These are phyloP conservation scores for Sericinus montela DNA, from an alignment of 2,888 invertebrate genomes.

Conservation along the genomic window DNA sequence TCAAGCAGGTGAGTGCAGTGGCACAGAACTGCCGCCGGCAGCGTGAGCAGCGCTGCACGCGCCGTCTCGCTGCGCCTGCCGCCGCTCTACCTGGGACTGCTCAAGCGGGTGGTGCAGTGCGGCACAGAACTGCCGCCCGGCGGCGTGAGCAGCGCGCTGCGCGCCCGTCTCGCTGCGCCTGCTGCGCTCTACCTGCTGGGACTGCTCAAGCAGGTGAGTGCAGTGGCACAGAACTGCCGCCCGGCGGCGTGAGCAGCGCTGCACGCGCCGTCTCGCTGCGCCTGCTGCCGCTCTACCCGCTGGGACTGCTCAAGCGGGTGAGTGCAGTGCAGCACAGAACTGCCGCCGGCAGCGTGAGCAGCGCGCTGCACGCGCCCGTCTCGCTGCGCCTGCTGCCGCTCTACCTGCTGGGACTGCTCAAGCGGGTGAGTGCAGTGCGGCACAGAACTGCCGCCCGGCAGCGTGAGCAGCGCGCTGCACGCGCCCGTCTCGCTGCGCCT, in stretches of 20 bases:
- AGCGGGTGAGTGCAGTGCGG: constrained; percentile 81
- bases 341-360: constrained; percentile 32
- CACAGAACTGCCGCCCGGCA: too few relatives aligned
- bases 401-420: constrained; percentile 92
- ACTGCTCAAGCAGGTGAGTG: too few relatives aligned
- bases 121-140: too few relatives aligned
- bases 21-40: too few relatives aligned
- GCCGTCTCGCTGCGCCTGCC: neutral
- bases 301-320: too few relatives aligned
- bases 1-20: neutral
- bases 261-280: constrained; percentile 82
- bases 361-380: constrained; percentile 86
- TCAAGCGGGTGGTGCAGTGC: constrained; percentile 86
- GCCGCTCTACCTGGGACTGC: constrained; percentile 25
- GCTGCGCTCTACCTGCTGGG: neutral
- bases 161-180: neutral
- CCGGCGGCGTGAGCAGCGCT: constrained; percentile 87
- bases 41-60: neutral
- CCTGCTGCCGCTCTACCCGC: constrained; percentile 24
- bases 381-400: constrained; percentile 91
- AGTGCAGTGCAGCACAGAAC: too few relatives aligned
- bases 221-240: too few relatives aligned
- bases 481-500: neutral
- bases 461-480: too few relatives aligned
- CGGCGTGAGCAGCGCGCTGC: too few relatives aligned